Conservation (phyloP, 1,140 invertebrate species). For the Tribolium madens region DNA sequence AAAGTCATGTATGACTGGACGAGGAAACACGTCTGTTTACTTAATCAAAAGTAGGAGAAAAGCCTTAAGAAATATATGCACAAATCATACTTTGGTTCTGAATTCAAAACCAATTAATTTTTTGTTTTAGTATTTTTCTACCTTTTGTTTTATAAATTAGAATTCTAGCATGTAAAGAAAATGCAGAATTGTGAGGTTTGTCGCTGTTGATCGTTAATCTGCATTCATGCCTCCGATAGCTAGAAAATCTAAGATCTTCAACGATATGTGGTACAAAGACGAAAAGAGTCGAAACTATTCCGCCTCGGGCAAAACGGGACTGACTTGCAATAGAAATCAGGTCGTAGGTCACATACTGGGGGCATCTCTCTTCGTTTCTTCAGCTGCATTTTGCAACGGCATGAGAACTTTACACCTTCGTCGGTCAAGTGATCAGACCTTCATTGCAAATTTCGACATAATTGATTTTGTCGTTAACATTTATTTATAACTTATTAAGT, state of each 20-base stretch:
- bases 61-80: no score
- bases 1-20: neutral
- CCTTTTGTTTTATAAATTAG: no score
- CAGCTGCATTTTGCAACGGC: slow-evolving; percentile 34
- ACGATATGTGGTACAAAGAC: slow-evolving; percentile 24
- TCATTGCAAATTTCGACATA: slow-evolving; percentile 15
- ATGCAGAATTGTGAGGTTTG: neutral
- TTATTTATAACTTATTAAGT: slow-evolving; percentile 21
- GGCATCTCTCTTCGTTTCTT: slow-evolving; percentile 44
- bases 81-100: no score
- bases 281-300: slow-evolving; percentile 26
- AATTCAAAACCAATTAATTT: no score
- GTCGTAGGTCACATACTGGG: slow-evolving; percentile 55
- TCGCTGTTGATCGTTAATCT: neutral
- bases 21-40: no score
- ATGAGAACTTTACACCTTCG: slow-evolving; percentile 36
- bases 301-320: slow-evolving; percentile 53
- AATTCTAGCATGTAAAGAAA: no score
- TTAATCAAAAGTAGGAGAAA: no score
- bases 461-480: slow-evolving; percentile 33
- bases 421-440: slow-evolving; percentile 25
- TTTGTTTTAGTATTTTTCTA: no score
- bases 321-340: slow-evolving; percentile 57
- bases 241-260: neutral
- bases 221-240: no score